A percentile compares a stretch with the other conserved stretches of the same genome.
phyloP scores from a whole-genome alignment of 1,140 invertebrate species.

The Ips typographus region DNA sequence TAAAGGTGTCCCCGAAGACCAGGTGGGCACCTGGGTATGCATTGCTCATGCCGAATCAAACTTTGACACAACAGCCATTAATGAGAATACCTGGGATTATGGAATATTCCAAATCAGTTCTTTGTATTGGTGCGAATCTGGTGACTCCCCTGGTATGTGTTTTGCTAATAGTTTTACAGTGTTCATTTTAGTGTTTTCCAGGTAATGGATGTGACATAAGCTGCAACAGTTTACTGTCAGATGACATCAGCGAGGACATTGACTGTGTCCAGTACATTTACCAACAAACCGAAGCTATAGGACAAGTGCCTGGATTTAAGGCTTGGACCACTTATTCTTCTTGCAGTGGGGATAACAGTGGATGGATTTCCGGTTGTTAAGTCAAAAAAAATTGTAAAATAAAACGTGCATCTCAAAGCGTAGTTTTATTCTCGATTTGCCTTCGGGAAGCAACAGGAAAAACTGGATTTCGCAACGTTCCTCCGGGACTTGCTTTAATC shows the following conservation, averaged over 20 bases:
- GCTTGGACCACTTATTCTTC: conserved; percentile 32
- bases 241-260: conserved; percentile 34
- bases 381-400: too few species aligned
- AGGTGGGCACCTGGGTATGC: conserved; percentile 36
- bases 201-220: conserved; percentile 35
- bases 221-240: conserved; percentile 28
- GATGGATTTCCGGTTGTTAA: conserved; percentile 26
- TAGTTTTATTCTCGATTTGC: background rate
- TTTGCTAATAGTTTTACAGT: background rate
- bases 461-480: background rate
- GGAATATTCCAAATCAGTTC: conserved; percentile 39
- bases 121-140: conserved; percentile 33
- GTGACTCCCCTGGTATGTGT: conserved; percentile 23
- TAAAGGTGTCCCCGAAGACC: conserved; percentile 9
- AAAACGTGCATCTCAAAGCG: too few species aligned
- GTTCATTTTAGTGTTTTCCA: conserved; percentile 4
- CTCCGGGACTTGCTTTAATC: background rate
- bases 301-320: conserved; percentile 28
- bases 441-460: background rate
- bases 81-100: conserved; percentile 30
- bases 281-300: conserved; percentile 14
- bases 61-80: conserved; percentile 34
- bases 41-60: conserved; percentile 37
- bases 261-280: conserved; percentile 24
- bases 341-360: conserved; percentile 23